These are phyloP conservation scores for Leptopilina myrica DNA, from an alignment of 2,888 invertebrate species.

Conservation along the genomic window DNA sequence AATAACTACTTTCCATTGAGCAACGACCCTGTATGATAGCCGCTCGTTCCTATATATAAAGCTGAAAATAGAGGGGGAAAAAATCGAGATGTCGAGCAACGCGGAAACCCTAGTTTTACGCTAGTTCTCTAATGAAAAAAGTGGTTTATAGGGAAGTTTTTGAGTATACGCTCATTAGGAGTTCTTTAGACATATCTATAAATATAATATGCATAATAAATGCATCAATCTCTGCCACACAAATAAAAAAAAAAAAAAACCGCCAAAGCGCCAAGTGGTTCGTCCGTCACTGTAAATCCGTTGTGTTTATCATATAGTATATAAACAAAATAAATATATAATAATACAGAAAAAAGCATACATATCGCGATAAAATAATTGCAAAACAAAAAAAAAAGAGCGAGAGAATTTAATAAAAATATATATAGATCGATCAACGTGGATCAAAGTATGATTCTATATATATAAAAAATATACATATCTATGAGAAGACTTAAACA, in stretches of 20 bases:
- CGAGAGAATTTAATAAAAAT: too few relatives aligned
- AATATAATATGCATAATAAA: background rate
- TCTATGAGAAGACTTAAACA: conserved; percentile 59
- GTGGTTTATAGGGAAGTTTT: conserved; percentile 19
- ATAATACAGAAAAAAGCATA: conserved; percentile 43
- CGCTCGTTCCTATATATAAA: background rate
- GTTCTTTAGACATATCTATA: conserved; percentile 27
- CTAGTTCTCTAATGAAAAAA: background rate
- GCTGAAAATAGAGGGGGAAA: background rate
- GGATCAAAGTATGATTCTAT: conserved; percentile 50
- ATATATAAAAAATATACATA: conserved; percentile 53
- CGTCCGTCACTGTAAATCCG: conserved; percentile 62
- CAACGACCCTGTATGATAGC: conserved; percentile 18
- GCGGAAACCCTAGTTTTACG: conserved; percentile 11
- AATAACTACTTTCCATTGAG: background rate
- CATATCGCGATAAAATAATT: conserved; percentile 46
- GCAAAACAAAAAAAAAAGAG: conserved; percentile 53
- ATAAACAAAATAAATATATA: conserved; percentile 63
- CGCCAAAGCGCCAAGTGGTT: conserved; percentile 54
- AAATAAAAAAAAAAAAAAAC: background rate
- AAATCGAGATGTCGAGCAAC: conserved; percentile 18
- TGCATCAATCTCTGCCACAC: conserved; percentile 37
- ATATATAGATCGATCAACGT: conserved; percentile 53
- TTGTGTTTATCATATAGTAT: conserved; percentile 75
- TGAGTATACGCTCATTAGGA: conserved; percentile 14